Percentiles rank a stretch among this genome's conserved stretches.
phyloP scores from a whole-genome alignment of 1,140 invertebrate genomes.

The Drosophila aff. region DNA sequence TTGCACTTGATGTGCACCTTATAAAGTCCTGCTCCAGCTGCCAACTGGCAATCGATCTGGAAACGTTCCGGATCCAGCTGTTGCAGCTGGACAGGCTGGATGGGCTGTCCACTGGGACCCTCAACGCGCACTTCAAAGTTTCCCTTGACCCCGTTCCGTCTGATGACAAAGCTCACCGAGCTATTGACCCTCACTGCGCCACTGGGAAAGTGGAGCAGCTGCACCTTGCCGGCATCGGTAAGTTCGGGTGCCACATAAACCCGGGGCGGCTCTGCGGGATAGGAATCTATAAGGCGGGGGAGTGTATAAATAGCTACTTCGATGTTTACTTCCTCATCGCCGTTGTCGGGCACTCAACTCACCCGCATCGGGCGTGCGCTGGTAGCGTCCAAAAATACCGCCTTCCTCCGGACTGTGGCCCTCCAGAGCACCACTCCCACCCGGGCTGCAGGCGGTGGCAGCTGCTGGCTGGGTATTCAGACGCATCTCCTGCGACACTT shows the following conservation, averaged over 20 bases:
- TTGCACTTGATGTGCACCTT: conserved; percentile 95
- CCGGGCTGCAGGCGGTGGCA: conserved; percentile 4
- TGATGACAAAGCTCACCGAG: conserved; percentile 67
- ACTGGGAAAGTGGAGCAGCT: conserved; percentile 78
- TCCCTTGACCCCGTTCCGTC: conserved; percentile 78
- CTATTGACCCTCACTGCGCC: conserved; percentile 69
- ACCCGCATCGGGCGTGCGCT: conserved; percentile 82
- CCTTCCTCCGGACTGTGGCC: conserved; percentile 57
- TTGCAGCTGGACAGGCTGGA: conserved; percentile 76
- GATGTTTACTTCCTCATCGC: conserved; percentile 57
- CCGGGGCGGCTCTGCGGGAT: conserved; percentile 65
- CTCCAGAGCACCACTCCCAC: conserved; percentile 40
- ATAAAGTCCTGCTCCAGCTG: conserved; percentile 94
- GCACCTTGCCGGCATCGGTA: conserved; percentile 74
- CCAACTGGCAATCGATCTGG: conserved; percentile 93
- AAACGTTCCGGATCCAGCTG: conserved; percentile 92
- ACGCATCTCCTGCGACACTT: conserved; percentile 82
- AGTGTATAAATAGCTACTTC: conserved; percentile 61
- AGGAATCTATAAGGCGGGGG: conserved; percentile 62
- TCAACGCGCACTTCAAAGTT: conserved; percentile 81
- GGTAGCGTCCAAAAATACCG: conserved; percentile 81
- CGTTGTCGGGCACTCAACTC: conserved; percentile 46
- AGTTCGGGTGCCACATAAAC: conserved; percentile 79
- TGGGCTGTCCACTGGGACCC: conserved; percentile 65
- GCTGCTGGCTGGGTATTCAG: conserved; percentile 61